These are phyloP conservation scores for Sthenelais limicola DNA, from an alignment of 2,888 invertebrate genomes.

Conservation along the genomic window DNA sequence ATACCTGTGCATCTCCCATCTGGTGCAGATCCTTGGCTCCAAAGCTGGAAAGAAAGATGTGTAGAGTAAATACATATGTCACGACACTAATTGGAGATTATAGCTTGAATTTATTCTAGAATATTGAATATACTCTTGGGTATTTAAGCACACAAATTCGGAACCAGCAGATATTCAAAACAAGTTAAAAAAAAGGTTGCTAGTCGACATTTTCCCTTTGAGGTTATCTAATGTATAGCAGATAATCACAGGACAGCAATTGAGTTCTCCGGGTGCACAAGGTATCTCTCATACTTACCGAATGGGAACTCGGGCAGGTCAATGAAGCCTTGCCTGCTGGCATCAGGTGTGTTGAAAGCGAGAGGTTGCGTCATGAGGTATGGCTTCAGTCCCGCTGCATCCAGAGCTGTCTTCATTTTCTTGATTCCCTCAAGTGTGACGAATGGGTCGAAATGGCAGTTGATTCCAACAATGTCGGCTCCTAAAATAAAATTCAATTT, in stretches of 20 bases:
- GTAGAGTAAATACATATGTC: no score
- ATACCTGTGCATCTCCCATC: conserved; percentile 72
- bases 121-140: no score
- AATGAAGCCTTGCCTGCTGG: conserved; percentile 71
- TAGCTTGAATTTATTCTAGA: no score
- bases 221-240: no score
- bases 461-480: conserved; percentile 69
- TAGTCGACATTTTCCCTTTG: no score
- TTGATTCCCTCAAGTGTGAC: conserved; percentile 61
- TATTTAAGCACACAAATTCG: no score
- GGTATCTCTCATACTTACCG: conserved; percentile 65
- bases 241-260: no score
- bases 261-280: no score
- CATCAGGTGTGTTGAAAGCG: conserved; percentile 66
- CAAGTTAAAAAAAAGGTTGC: no score
- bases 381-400: conserved; percentile 61
- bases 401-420: conserved; percentile 69
- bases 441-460: conserved; percentile 72
- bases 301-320: conserved; percentile 73
- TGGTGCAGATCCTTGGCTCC: conserved; percentile 70
- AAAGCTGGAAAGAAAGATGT: conserved; percentile 59
- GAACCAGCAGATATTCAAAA: no score
- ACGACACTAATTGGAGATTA: no score
- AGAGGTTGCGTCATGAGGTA: conserved; percentile 70
- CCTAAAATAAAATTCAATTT: no score